A percentile compares a stretch with the other conserved stretches of the same genome.
These are phyloP conservation scores for Grantiella picta DNA, from an alignment of 2,113 vertebrate genomes.

Conservation along the genomic window DNA sequence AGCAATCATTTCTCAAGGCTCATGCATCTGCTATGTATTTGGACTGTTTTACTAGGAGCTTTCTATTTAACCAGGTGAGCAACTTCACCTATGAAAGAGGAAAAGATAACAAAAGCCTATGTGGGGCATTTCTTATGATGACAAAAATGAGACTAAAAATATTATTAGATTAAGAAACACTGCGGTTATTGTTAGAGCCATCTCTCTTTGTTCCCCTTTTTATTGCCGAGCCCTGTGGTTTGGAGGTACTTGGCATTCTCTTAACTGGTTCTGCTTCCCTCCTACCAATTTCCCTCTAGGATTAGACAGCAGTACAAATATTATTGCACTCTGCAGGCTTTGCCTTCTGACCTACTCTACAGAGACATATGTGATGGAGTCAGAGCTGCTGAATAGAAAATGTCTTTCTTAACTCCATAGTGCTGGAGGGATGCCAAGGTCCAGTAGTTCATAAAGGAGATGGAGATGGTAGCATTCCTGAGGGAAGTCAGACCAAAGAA, in stretches of 20 bases:
- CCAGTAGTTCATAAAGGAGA: background rate
- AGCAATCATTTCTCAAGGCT: background rate
- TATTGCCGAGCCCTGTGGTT: background rate
- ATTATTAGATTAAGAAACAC: conserved; percentile 27
- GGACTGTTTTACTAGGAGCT: background rate
- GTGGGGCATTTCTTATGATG: background rate
- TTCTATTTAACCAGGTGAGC: conserved; percentile 34
- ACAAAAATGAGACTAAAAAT: background rate
- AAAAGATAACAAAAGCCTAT: background rate
- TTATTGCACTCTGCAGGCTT: conserved; percentile 34
- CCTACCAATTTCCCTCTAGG: background rate
- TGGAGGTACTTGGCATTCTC: conserved; percentile 25
- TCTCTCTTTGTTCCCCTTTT: conserved; percentile 19
- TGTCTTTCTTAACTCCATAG: background rate
- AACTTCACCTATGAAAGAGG: background rate
- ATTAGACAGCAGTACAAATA: conserved; percentile 31
- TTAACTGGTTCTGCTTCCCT: background rate
- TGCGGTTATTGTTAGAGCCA: background rate
- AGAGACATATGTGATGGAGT: background rate
- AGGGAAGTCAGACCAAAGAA: background rate
- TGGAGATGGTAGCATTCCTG: background rate
- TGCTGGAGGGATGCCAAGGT: background rate
- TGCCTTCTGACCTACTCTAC: conserved; percentile 36
- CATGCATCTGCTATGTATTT: conserved; percentile 17
- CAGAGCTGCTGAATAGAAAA: conserved; percentile 17